phyloP scores from a whole-genome alignment of 2,888 invertebrate species.

The Eudiplozoon nipponicum region DNA sequence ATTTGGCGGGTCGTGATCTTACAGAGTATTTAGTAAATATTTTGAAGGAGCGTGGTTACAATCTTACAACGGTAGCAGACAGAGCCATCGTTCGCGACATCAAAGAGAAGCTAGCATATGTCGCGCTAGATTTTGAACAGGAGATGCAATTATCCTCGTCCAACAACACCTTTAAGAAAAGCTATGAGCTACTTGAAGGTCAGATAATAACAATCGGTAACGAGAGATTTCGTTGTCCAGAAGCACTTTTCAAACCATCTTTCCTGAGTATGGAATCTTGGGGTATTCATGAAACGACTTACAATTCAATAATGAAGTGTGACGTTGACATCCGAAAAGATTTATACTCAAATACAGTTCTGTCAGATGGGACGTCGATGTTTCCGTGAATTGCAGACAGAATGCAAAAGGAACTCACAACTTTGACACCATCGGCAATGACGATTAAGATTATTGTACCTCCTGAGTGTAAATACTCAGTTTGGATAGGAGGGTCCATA shows the following conservation, averaged over 20 bases:
- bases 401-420: slow-evolving; percentile 83
- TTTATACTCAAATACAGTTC: slow-evolving; percentile 33
- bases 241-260: slow-evolving; percentile 24
- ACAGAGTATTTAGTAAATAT: slow-evolving; percentile 34
- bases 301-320: slow-evolving; percentile 26
- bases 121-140: slow-evolving; percentile 24
- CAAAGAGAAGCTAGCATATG: slow-evolving; percentile 36
- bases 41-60: slow-evolving; percentile 30
- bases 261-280: slow-evolving; percentile 24
- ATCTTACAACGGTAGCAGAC: slow-evolving; percentile 30
- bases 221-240: slow-evolving; percentile 25
- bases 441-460: slow-evolving; percentile 45
- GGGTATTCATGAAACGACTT: slow-evolving; percentile 25
- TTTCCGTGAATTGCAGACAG: slow-evolving; percentile 79
- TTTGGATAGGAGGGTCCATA: slow-evolving; percentile 81
- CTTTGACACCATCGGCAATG: slow-evolving; percentile 38
- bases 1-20: slow-evolving; percentile 31
- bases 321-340: slow-evolving; percentile 26
- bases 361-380: slow-evolving; percentile 74
- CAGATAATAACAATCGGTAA: slow-evolving; percentile 26
- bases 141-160: slow-evolving; percentile 24
- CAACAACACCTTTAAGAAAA: slow-evolving; percentile 23
- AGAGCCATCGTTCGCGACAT: slow-evolving; percentile 39
- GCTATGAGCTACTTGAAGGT: slow-evolving; percentile 26
- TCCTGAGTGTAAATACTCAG: slow-evolving; percentile 59